These are phyloP conservation scores for Subacronicta megacephala DNA, from an alignment of 2,888 invertebrate species.

Conservation along the genomic window DNA sequence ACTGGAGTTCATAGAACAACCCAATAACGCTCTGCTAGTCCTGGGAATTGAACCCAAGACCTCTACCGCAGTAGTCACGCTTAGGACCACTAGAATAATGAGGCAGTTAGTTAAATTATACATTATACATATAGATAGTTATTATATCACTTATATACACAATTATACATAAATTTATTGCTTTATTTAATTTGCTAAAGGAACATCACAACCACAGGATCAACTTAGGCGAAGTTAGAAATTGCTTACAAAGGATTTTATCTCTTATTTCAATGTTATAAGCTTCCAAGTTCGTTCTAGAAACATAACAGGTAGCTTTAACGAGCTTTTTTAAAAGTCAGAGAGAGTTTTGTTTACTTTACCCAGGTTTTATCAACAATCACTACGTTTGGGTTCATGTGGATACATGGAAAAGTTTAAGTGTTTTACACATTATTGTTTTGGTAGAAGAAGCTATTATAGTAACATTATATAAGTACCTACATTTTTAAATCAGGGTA, in stretches of 20 bases:
- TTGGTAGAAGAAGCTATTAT: too few relatives aligned
- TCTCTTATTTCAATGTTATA: constrained; percentile 8
- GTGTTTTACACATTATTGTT: not conserved
- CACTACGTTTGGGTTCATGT: constrained; percentile 13
- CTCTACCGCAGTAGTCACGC: too few relatives aligned
- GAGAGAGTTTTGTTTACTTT: constrained; percentile 15
- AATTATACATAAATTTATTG: constrained; percentile 51
- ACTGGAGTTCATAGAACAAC: too few relatives aligned
- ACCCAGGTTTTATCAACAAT: constrained; percentile 19
- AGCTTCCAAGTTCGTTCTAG: constrained; percentile 11
- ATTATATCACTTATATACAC: constrained; percentile 46
- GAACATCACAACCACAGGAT: constrained; percentile 72
- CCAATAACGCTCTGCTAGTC: too few relatives aligned
- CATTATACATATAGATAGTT: constrained; percentile 10
- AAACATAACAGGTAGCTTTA: constrained; percentile 13
- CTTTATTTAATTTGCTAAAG: constrained; percentile 45
- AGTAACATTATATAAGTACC: too few relatives aligned
- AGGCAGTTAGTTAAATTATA: too few relatives aligned
- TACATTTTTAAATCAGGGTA: too few relatives aligned
- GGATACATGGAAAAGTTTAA: constrained; percentile 21
- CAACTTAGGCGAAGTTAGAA: constrained; percentile 47
- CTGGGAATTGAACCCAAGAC: too few relatives aligned
- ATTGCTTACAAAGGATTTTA: constrained; percentile 31
- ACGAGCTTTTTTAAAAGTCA: constrained; percentile 10
- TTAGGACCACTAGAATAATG: too few relatives aligned